These are phyloP conservation scores for Lepidurus apus DNA, from an alignment of 1,140 invertebrate species.

Conservation along the genomic window DNA sequence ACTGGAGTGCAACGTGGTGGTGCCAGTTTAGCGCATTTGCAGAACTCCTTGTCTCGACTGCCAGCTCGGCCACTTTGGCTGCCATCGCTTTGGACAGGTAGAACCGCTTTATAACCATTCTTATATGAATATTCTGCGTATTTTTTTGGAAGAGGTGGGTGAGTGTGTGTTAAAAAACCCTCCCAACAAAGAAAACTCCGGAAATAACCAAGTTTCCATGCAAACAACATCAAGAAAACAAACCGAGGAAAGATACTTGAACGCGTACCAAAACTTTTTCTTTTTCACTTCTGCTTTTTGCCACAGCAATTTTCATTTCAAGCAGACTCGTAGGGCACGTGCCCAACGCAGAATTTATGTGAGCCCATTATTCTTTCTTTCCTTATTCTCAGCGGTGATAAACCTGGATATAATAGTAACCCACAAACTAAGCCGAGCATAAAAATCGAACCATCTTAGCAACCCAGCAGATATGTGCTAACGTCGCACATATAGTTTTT, in stretches of 20 bases:
- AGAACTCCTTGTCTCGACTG: constrained; percentile 25
- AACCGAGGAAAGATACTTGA: no score
- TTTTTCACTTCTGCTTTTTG: neutral
- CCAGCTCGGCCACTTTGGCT: constrained; percentile 35
- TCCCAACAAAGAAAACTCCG: neutral
- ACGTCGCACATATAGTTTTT: neutral
- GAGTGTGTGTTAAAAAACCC: neutral
- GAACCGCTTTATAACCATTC: neutral
- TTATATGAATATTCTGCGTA: neutral
- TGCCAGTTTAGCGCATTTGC: constrained; percentile 28
- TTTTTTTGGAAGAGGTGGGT: neutral
- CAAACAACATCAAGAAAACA: neutral
- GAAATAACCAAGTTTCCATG: neutral
- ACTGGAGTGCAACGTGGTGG: constrained; percentile 4
- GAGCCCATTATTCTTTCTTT: neutral
- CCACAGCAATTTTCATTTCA: neutral
- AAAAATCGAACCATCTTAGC: neutral
- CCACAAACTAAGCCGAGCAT: neutral
- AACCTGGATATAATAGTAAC: neutral
- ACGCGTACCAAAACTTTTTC: no score
- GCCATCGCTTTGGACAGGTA: constrained; percentile 37
- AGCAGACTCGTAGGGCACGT: neutral
- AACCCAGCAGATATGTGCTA: neutral
- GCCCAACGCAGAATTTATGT: neutral
- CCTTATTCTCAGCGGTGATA: neutral